phyloP scores from a whole-genome alignment of 2,113 vertebrate species.

The Porphyrio hochstetteri region DNA sequence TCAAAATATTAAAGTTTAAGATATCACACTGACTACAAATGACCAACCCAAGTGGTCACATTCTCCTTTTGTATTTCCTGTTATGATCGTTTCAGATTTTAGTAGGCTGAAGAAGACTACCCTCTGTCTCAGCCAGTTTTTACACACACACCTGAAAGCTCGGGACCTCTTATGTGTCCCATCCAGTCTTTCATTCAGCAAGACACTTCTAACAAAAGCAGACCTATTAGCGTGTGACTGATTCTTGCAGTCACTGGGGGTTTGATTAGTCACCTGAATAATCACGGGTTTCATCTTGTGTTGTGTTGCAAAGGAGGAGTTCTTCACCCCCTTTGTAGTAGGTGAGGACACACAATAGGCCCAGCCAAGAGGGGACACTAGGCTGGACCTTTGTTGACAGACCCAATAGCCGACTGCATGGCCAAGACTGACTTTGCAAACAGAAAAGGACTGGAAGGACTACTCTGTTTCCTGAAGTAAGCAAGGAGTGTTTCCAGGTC shows the following conservation, averaged over 20 bases:
- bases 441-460: not conserved
- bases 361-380: not conserved
- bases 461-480: not conserved
- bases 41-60: not conserved
- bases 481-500: not conserved
- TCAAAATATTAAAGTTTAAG: not conserved
- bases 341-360: not conserved
- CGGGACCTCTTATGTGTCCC: rapidly evolving
- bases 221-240: not conserved
- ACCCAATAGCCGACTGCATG: not conserved
- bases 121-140: not conserved
- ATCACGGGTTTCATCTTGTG: not conserved
- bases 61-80: not conserved
- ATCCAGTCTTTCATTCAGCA: not conserved
- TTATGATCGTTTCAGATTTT: not conserved
- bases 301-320: not conserved
- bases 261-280: not conserved
- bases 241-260: not conserved
- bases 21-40: not conserved
- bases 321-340: not conserved
- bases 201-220: not conserved
- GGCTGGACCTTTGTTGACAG: not conserved
- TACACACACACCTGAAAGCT: not conserved
- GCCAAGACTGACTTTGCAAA: not conserved
- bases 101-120: not conserved